Percentiles rank a stretch among this genome's conserved stretches.
These are phyloP conservation scores for Grus americana DNA, from an alignment of 2,113 vertebrate species.

Conservation along the genomic window DNA sequence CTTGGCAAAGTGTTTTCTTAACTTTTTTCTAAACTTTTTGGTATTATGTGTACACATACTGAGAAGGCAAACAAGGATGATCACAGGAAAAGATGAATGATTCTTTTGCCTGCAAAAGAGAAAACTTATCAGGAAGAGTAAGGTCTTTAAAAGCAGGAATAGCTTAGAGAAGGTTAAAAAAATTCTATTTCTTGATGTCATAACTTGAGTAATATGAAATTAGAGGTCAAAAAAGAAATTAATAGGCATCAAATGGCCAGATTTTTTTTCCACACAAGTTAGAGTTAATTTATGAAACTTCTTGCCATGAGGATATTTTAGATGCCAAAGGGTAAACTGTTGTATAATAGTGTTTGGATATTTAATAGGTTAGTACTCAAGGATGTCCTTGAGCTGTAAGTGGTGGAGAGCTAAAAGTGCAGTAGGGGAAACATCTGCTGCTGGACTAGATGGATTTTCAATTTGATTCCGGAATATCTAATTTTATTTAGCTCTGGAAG, in stretches of 20 bases:
- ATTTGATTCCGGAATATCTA: not conserved
- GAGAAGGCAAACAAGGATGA: not conserved
- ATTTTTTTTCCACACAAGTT: not conserved
- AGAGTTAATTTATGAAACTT: not conserved
- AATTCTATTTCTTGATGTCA: not conserved
- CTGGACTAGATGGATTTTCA: not conserved
- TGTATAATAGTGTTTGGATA: not conserved
- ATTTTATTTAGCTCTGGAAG: not conserved
- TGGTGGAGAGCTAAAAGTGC: not conserved
- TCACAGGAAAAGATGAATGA: not conserved
- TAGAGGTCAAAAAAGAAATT: not conserved
- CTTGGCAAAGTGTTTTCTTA: not conserved
- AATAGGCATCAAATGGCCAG: not conserved
- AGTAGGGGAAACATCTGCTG: not conserved
- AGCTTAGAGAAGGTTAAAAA: not conserved
- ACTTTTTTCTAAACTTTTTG: not conserved
- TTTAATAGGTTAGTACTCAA: not conserved
- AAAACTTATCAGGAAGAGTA: not conserved
- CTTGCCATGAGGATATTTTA: not conserved
- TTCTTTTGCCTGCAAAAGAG: not conserved
- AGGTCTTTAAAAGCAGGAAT: not conserved
- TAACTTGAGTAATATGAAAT: not conserved
- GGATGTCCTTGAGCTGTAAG: not conserved
- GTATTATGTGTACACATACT: not conserved
- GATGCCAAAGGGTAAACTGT: not conserved